These are phyloP conservation scores for Atlantisia rogersi DNA, from an alignment of 2,113 vertebrate genomes.

Conservation along the genomic window DNA sequence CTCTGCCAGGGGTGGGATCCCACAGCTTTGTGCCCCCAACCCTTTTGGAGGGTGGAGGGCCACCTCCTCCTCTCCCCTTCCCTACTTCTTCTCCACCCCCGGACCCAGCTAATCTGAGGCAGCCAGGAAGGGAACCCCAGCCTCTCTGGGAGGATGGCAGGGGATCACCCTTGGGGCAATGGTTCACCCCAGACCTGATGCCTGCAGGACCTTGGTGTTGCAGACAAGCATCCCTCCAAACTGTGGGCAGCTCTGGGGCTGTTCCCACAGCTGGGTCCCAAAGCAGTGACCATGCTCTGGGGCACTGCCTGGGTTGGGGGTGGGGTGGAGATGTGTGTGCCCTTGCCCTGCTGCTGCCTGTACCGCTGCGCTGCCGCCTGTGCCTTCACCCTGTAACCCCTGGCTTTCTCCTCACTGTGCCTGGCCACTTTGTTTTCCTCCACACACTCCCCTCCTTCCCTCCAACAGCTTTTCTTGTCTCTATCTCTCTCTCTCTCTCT, in stretches of 20 bases:
- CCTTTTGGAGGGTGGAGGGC: neutral
- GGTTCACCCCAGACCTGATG: neutral
- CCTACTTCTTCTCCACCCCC: neutral
- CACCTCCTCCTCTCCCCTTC: neutral
- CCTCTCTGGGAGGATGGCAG: neutral
- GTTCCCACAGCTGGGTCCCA: neutral
- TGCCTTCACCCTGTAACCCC: constrained; percentile 42
- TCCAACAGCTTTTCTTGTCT: constrained; percentile 68
- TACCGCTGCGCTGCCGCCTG: neutral
- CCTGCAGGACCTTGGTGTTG: neutral
- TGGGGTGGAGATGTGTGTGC: neutral
- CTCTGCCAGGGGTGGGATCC: neutral
- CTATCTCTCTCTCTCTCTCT: constrained; percentile 71
- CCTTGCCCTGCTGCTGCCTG: neutral
- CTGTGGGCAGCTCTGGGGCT: neutral
- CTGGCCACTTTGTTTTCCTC: constrained; percentile 36
- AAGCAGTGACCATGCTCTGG: neutral
- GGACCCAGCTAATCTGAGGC: neutral
- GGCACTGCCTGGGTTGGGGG: neutral
- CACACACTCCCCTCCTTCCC: neutral
- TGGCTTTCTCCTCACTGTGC: constrained; percentile 44
- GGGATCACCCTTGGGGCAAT: neutral
- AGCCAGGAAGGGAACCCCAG: neutral
- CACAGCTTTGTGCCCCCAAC: neutral
- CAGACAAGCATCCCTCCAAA: neutral